phyloP scores from a whole-genome alignment of 2,113 vertebrate species.

The Phalacrocorax carbo region DNA sequence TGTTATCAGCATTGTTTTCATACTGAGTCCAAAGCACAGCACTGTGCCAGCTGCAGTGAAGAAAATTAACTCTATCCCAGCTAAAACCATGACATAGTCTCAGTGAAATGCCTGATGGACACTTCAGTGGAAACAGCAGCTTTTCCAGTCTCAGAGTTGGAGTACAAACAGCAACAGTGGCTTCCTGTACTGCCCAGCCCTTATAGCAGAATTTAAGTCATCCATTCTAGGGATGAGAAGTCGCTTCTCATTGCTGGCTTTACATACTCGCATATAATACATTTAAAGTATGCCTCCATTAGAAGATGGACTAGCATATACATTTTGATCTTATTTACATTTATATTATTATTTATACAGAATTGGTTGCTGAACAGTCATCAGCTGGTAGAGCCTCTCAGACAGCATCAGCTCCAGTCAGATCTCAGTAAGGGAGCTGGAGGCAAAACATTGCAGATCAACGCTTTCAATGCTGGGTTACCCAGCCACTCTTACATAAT shows the following conservation, averaged over 20 bases:
- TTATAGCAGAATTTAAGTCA: not conserved
- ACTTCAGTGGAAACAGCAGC: not conserved
- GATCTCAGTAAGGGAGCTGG: not conserved
- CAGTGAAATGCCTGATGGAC: not conserved
- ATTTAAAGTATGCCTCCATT: not conserved
- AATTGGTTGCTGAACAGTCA: not conserved
- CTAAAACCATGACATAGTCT: not conserved
- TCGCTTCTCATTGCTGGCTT: not conserved
- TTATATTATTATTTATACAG: not conserved
- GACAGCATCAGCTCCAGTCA: not conserved
- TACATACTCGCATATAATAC: not conserved
- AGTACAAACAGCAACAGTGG: not conserved
- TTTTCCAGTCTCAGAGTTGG: not conserved
- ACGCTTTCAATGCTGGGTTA: not conserved
- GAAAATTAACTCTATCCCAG: too few relatives aligned
- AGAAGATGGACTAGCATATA: not conserved
- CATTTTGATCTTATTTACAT: not conserved
- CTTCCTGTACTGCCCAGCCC: not conserved
- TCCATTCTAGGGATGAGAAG: not conserved
- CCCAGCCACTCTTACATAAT: conserved; percentile 7
- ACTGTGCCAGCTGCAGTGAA: too few relatives aligned
- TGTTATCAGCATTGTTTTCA: too few relatives aligned
- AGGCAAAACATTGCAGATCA: not conserved
- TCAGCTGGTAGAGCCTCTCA: not conserved
- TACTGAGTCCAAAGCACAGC: too few relatives aligned